Percentiles rank a stretch among this genome's conserved stretches.
Evolutionary conservation across 2,113 vertebrate species (phyloP).

Genomic region (Callionymus lyra): DNA sequence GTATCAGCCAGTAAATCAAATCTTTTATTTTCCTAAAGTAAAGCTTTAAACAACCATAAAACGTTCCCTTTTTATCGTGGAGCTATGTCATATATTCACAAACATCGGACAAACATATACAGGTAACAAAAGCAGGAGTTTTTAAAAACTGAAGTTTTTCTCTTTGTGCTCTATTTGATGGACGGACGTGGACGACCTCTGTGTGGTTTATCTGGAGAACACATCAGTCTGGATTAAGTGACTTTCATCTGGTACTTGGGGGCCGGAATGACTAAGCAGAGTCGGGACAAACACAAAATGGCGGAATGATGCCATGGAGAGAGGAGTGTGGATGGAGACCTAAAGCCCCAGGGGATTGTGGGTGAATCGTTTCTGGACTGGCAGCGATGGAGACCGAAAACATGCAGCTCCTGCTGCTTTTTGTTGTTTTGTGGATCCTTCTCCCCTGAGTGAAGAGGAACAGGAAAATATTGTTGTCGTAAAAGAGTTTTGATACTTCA

Average conservation of each 20-base stretch:
- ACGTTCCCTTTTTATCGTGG: constrained; percentile 49
- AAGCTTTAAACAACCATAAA: constrained; percentile 70
- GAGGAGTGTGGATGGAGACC: constrained; percentile 39
- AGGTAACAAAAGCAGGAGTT: constrained; percentile 64
- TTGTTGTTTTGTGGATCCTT: constrained; percentile 37
- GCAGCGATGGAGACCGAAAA: constrained; percentile 45
- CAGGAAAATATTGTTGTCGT: no score
- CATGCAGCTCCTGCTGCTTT: constrained; percentile 21
- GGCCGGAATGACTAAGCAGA: constrained; percentile 44
- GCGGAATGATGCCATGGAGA: constrained; percentile 45
- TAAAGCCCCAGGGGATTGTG: constrained; percentile 30
- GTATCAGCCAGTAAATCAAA: constrained; percentile 25
- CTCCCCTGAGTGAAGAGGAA: constrained; percentile 21
- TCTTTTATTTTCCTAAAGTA: constrained; percentile 56
- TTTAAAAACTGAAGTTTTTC: constrained; percentile 13
- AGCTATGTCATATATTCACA: constrained; percentile 64
- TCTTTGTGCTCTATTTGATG: constrained; percentile 55
- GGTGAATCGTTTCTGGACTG: constrained; percentile 25
- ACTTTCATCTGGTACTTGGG: constrained; percentile 1
- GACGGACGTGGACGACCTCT: no score
- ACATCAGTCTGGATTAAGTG: no score
- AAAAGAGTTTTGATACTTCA: no score
- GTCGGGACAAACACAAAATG: constrained; percentile 53
- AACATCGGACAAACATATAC: constrained; percentile 70
- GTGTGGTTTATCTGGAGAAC: no score